Evolutionary conservation across 2,888 invertebrate genomes (phyloP), one percentile per base, ranked within the genome.

Genomic region (Microdon myrmicae): DNA sequence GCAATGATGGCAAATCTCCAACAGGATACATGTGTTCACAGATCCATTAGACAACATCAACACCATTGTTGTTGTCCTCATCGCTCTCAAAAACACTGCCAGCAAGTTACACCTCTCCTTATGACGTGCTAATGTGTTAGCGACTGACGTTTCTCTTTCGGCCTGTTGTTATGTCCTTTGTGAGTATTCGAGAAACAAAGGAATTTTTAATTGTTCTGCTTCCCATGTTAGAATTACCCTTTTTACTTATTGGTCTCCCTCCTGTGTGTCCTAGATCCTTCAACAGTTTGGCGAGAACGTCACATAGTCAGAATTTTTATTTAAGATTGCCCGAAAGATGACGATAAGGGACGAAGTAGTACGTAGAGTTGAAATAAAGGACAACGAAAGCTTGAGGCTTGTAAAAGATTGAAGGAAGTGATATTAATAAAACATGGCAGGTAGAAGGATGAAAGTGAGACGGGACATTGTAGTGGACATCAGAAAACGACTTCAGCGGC

Each of bases 91-190:
- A 13, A 16, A 34, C 19, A 8, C 16, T 9, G n/a, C 13, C 23
- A 29, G 45, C 53, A 58, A 53, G 58, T 47, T 58, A 58, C 47
- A 64, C 64, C 64, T 64, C 43, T 26, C 41, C 43, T 51, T 51
- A 53, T 53, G 64, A 64, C 47, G 64, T 64, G 64, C 45, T 58
- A 64, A 64, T 58, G 58, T 64, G 64, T 31, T 23, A 37, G 23
- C 44, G 35, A 64, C 58, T 53, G 51, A 51, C 56, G 37, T 41
- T 64, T 58, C 35, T 51, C 49, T 56, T 56, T 39, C 13, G 48
- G 48, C 39, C 20, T 28, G 29, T 29, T 44, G 13, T 32, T 44
- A 19, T 13, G n/a, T 19, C 19, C 4, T 4, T 34, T 34, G 13
- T 39, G n/a, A n/a, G n/a, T n/a, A n/a, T n/a, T n/a, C n/a, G n/a